These are phyloP conservation scores for Scarus forsteni DNA, from an alignment of 2,797 vertebrate genomes.

Conservation along the genomic window DNA sequence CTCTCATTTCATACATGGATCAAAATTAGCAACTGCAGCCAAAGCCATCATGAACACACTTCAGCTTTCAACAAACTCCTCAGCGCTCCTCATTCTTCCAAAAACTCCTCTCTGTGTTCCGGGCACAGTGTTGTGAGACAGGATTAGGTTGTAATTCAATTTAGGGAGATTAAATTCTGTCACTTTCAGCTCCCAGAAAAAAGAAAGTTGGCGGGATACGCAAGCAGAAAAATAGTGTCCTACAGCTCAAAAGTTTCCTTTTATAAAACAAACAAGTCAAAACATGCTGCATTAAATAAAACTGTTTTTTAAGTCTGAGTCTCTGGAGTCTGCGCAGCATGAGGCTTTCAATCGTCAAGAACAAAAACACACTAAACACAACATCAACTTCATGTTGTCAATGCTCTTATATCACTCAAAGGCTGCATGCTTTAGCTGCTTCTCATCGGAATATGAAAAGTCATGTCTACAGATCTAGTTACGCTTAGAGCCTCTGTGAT, in stretches of 20 bases:
- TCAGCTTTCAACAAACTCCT: neutral
- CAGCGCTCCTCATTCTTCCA: constrained; percentile 4
- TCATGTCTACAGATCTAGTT: too few species aligned
- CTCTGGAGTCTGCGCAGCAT: too few species aligned
- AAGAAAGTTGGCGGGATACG: constrained; percentile 11
- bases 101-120: constrained; percentile 3
- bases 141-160: constrained; percentile 66
- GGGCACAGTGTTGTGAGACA: constrained; percentile 10
- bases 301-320: too few species aligned
- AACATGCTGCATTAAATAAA: too few species aligned
- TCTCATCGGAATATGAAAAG: too few species aligned
- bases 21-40: neutral
- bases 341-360: too few species aligned
- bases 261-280: neutral
- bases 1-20: constrained; percentile 22
- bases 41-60: neutral
- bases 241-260: constrained; percentile 10
- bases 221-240: constrained; percentile 13
- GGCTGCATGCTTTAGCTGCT: too few species aligned
- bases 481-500: too few species aligned
- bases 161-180: constrained; percentile 52
- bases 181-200: constrained; percentile 4
- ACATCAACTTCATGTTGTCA: too few species aligned
- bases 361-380: too few species aligned
- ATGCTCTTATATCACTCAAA: too few species aligned